Evolutionary conservation across 2,888 invertebrate genomes (phyloP).

Genomic region (Pollenia angustigena): DNA sequence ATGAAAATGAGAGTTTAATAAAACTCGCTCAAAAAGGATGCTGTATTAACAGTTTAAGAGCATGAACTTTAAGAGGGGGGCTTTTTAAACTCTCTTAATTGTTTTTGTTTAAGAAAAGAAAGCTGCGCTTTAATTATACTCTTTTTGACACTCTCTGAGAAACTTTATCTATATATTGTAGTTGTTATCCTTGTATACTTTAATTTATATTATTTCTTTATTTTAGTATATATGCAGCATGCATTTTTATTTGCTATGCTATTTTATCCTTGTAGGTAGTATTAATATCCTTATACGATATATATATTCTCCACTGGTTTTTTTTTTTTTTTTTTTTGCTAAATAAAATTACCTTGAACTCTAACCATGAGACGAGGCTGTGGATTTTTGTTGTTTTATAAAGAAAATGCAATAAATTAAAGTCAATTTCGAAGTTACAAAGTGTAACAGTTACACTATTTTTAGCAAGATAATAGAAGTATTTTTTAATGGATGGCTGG

Average conservation of each 20-base stretch:
- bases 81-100: neutral
- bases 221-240: constrained; percentile 32
- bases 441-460: constrained; percentile 3
- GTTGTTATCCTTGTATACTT: constrained; percentile 21
- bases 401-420: constrained; percentile 35
- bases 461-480: neutral
- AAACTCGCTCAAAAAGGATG: constrained; percentile 21
- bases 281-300: constrained; percentile 7
- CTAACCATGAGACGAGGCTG: constrained; percentile 71
- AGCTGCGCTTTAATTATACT: constrained; percentile 29
- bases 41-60: constrained; percentile 41
- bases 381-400: constrained; percentile 27
- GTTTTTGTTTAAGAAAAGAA: neutral
- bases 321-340: constrained; percentile 33
- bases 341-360: constrained; percentile 68
- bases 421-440: constrained; percentile 47
- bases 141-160: neutral
- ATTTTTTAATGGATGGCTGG: neutral
- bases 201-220: constrained; percentile 26
- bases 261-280: constrained; percentile 43
- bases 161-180: neutral
- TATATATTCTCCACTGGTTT: neutral
- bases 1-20: neutral
- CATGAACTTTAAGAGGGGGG: neutral
- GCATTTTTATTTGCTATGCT: constrained; percentile 28